Base-by-base conservation (phyloP, 2,113 vertebrate genomes). In the Tautogolabrus adspersus region DNA sequence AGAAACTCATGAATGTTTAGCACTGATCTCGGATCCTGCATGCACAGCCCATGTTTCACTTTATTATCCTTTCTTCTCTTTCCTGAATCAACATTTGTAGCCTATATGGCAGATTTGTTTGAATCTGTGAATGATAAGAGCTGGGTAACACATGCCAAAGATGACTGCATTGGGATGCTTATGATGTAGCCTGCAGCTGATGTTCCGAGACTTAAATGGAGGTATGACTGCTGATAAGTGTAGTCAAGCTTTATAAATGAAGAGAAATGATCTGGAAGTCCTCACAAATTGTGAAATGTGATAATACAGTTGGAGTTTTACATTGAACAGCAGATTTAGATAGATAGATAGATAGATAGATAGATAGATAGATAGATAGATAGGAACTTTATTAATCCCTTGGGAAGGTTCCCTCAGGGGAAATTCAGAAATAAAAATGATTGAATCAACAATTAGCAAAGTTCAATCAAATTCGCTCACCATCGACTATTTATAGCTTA, bases 391-490 rank as follows among this genome's bases (percentile, higher is more conserved):
- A n/a, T n/a, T n/a, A n/a, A n/a, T n/a, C n/a, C n/a, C n/a, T n/a
- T n/a, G n/a, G n/a, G n/a, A n/a, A n/a, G n/a, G n/a, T n/a, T n/a
- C n/a, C n/a, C n/a, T n/a, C n/a, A n/a, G n/a, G n/a, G n/a, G n/a
- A n/a, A n/a, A n/a, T n/a, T n/a, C n/a, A n/a, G n/a, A n/a, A n/a
- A n/a, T n/a, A n/a, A n/a, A n/a, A n/a, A n/a, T n/a, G n/a, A 66
- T 60, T 40, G 66, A 58, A 10, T 76, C 11, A 6, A 11, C n/a
- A 47, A 60, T 75, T 55, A 65, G 56, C 10, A 3, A 65, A 56
- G 59, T 70, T 30, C 38, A 63, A 58, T 56, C 46, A 55, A 55
- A 52, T 74, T 61, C 55, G 62, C 60, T 83, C 42, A 16, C 37
- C 46, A 37, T 30, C 30, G 65, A 82, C n/a, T 1, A 26, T 26